Conservation (phyloP, 2,797 vertebrate genomes). For the Poeciliopsis presidionis region DNA sequence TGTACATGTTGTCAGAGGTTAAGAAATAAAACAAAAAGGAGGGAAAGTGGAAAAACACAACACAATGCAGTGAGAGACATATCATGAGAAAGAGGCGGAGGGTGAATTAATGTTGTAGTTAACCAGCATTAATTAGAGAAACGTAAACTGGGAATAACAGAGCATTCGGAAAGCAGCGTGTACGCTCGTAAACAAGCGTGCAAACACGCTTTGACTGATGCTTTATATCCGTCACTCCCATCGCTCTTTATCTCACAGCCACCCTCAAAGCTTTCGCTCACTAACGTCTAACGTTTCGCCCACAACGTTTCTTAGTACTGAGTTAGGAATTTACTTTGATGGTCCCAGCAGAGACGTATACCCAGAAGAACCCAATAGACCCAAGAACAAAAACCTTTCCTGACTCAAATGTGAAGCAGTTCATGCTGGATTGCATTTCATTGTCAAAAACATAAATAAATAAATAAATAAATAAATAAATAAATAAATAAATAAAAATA, state of each 20-base stretch:
- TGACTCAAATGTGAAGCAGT: not conserved
- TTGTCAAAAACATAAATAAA: not conserved
- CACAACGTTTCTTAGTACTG: not conserved
- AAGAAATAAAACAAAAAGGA: conserved; percentile 36
- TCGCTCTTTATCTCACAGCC: conserved; percentile 6
- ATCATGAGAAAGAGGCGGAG: not conserved
- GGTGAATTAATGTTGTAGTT: conserved; percentile 26
- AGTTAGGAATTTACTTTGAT: not conserved
- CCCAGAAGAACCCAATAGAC: not conserved
- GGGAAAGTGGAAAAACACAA: conserved; percentile 14
- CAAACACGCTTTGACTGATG: conserved; percentile 40
- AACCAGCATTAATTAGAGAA: conserved; percentile 40
- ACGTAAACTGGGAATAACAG: conserved; percentile 64
- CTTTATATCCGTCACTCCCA: conserved; percentile 18
- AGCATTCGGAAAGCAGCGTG: conserved; percentile 38
- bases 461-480: too few relatives aligned
- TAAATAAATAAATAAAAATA: too few relatives aligned
- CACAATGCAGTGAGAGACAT: not conserved
- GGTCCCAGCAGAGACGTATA: not conserved
- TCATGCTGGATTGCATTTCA: not conserved
- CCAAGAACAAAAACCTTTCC: not conserved
- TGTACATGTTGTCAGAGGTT: conserved; percentile 29
- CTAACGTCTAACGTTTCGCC: conserved; percentile 13
- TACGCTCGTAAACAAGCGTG: conserved; percentile 51
- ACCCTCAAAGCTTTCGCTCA: conserved; percentile 17